These are phyloP conservation scores for Helicorthomorpha holstii DNA, from an alignment of 1,140 invertebrate genomes.

Conservation along the genomic window DNA sequence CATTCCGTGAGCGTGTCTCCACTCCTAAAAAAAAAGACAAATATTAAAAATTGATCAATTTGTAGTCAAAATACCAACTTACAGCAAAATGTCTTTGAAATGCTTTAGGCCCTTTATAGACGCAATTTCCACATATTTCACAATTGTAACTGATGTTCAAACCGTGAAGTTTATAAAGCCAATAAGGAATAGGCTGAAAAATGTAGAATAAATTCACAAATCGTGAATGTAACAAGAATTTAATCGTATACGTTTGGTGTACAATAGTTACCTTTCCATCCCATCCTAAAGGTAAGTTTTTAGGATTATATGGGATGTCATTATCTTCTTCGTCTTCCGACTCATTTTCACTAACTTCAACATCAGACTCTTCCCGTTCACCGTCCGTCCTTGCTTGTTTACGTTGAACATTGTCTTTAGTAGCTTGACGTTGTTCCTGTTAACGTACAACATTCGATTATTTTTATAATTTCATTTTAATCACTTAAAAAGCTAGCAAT, in stretches of 20 bases:
- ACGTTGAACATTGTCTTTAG: slow-evolving; percentile 94
- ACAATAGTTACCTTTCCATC: slow-evolving; percentile 81
- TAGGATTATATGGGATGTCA: slow-evolving; percentile 96
- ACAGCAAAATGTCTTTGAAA: slow-evolving; percentile 96
- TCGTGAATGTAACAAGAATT: slow-evolving; percentile 7
- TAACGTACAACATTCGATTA: slow-evolving; percentile 5
- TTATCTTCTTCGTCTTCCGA: slow-evolving; percentile 75
- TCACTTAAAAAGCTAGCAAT: not conserved
- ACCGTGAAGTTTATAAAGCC: slow-evolving; percentile 98
- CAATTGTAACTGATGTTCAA: slow-evolving; percentile 98
- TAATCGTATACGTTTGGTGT: not conserved
- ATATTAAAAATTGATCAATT: not conserved
- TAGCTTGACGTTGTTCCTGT: slow-evolving; percentile 59
- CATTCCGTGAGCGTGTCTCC: slow-evolving; percentile 99
- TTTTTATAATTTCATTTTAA: slow-evolving; percentile 1
- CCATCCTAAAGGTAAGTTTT: slow-evolving; percentile 97
- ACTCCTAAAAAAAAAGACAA: slow-evolving; percentile 44
- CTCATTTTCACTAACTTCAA: slow-evolving; percentile 68
- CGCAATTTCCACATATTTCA: slow-evolving; percentile 99
- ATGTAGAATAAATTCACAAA: slow-evolving; percentile 10
- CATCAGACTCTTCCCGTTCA: slow-evolving; percentile 81
- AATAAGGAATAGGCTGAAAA: slow-evolving; percentile 86
- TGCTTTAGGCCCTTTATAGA: slow-evolving; percentile 99
- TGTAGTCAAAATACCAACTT: slow-evolving; percentile 13
- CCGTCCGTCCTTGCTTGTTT: slow-evolving; percentile 94